Base-by-base conservation (phyloP, 1,140 invertebrate species). In the Drosophila kikkawai region DNA sequence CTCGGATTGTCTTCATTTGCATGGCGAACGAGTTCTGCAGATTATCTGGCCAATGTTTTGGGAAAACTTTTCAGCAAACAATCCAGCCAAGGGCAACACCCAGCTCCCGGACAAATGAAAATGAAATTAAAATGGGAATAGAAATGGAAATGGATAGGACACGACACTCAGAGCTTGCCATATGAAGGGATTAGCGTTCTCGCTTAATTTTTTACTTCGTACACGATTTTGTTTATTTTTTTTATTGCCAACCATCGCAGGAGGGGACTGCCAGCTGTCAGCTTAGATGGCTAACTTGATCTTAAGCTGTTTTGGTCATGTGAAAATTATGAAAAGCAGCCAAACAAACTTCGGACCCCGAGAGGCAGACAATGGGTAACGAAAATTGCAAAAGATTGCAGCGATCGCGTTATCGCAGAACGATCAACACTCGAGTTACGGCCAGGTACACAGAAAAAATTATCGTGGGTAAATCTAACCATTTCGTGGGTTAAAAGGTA, bases 251-350 rank as follows among this genome's bases (percentile, higher is more conserved):
- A 66, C 51, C 64, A 58, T 86, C 83, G 63, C 64, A 71, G 42
- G 65, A 88, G 83, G 83, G 80, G 74, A 73, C 80, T 88, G 74
- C 81, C 84, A 88, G 77, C 84, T 90, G 84, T 88, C 84, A 73
- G 84, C 84, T 88, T 88, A 88, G 74, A 81, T 78, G 84, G 84
- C 84, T 88, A 88, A 88, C 84, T 88, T 88, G 84, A 88, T 90
- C 85, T 90, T 88, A 88, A 88, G 84, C 84, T 88, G 84, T 88
- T 88, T 88, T 88, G 84, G 85, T 88, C 84, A 88, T 88, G 84
- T 88, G 84, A 88, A 90, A 88, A 88, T 88, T 90, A 90, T 90
- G 80, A 73, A 76, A 87, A 88, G 73, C 73, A 56, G 81, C 65
- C 63, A 53, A 75, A 58, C 67, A 60, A 63, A 76, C 64, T 66